Conservation (phyloP, 35 echinoderm and acorn worm genomes). For the Ptychodera flava region DNA sequence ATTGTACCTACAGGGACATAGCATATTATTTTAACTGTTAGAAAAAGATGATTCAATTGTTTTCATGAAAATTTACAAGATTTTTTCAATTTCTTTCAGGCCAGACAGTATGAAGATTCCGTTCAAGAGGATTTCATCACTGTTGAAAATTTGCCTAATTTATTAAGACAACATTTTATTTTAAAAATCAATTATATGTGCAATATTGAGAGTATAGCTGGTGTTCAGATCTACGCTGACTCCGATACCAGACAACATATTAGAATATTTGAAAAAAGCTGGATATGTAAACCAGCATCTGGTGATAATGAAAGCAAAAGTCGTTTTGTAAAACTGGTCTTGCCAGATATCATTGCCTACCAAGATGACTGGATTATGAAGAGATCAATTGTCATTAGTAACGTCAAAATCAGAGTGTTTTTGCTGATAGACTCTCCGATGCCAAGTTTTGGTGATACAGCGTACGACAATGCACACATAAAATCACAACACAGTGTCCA, state of each 20-base stretch:
- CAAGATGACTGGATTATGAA: neutral
- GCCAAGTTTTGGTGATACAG: neutral
- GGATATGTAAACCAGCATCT: neutral
- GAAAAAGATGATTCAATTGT: too few species aligned
- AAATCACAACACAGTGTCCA: neutral
- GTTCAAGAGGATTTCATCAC: too few species aligned
- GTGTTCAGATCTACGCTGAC: neutral
- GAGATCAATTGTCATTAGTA: neutral
- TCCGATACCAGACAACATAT: neutral
- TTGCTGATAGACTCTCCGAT: neutral
- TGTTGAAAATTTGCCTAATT: neutral
- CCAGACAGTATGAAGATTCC: too few species aligned
- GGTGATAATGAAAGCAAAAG: neutral
- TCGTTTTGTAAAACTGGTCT: neutral
- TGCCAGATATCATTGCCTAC: neutral
- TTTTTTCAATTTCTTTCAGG: too few species aligned
- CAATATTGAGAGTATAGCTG: neutral
- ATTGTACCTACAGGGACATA: too few species aligned
- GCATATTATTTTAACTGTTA: too few species aligned
- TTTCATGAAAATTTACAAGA: too few species aligned
- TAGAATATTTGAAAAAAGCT: neutral
- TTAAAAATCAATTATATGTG: neutral
- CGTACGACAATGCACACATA: neutral
- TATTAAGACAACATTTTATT: neutral
- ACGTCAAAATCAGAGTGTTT: neutral